Percentiles rank a stretch among this genome's conserved stretches.
Evolutionary conservation across 2,888 invertebrate genomes (phyloP).

Genomic region (Acleris literana): DNA sequence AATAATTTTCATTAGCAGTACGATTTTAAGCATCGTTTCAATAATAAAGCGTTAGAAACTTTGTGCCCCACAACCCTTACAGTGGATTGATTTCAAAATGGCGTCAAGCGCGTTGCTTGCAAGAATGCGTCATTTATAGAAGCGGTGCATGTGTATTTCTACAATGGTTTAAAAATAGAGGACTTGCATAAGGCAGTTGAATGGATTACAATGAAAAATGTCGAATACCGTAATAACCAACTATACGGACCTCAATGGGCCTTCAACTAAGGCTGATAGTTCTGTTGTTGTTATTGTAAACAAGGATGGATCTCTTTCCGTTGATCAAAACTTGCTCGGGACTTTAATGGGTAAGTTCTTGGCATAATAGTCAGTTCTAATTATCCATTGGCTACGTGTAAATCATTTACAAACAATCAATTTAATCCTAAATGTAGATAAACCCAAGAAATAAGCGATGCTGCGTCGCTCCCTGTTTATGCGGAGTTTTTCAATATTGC

Average conservation of each 20-base stretch:
- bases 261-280: slow-evolving; percentile 84
- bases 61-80: slow-evolving; percentile 21
- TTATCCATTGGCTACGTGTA: neutral
- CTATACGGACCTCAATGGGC: slow-evolving; percentile 80
- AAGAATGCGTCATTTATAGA: slow-evolving; percentile 74
- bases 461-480: neutral
- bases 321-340: slow-evolving; percentile 91
- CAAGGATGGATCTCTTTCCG: slow-evolving; percentile 92
- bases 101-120: slow-evolving; percentile 68
- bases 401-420: neutral
- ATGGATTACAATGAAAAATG: slow-evolving; percentile 71
- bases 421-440: neutral
- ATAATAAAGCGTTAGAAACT: slow-evolving; percentile 1
- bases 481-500: neutral
- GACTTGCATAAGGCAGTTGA: slow-evolving; percentile 62
- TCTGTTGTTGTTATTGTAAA: slow-evolving; percentile 93
- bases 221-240: slow-evolving; percentile 82
- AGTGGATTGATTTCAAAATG: slow-evolving; percentile 69
- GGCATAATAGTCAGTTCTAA: slow-evolving; percentile 38
- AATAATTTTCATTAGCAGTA: slow-evolving; percentile 14
- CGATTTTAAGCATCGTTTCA: slow-evolving; percentile 5
- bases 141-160: slow-evolving; percentile 66
- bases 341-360: slow-evolving; percentile 88
- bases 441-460: neutral
- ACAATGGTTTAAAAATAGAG: slow-evolving; percentile 75